Conservation (phyloP, 2,797 vertebrate genomes). For the Anas flavirostris region DNA sequence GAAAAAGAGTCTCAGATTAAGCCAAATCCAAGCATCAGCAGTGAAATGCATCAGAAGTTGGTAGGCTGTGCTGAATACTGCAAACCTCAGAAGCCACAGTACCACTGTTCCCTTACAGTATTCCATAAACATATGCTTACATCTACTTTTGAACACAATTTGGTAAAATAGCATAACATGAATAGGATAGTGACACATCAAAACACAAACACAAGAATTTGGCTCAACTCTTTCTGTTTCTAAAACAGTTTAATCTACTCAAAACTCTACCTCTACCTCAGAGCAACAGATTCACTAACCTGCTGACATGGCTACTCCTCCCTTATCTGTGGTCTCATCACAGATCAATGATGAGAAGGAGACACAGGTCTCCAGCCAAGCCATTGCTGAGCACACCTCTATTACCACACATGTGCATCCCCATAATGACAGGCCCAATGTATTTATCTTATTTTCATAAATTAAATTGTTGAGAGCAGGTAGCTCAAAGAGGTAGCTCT, state of each 20-base stretch:
- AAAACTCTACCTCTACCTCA: not conserved
- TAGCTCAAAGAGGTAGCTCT: not conserved
- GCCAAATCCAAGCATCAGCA: not conserved
- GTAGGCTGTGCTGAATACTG: not conserved
- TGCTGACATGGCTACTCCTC: not conserved
- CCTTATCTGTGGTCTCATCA: not conserved
- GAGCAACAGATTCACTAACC: not conserved
- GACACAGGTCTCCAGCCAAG: not conserved
- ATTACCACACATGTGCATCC: not conserved
- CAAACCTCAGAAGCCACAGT: not conserved
- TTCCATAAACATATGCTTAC: not conserved
- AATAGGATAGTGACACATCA: not conserved
- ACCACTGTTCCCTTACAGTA: not conserved
- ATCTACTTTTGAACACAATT: not conserved
- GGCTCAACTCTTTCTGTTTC: not conserved
- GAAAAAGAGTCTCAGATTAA: not conserved
- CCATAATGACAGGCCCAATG: not conserved
- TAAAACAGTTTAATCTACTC: not conserved
- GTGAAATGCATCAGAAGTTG: not conserved
- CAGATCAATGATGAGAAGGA: not conserved
- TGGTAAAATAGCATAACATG: not conserved
- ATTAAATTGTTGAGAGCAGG: constrained; percentile 46
- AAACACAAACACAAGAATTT: not conserved
- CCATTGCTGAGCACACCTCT: not conserved
- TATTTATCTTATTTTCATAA: constrained; percentile 63